Evolutionary conservation across 2,797 vertebrate genomes (phyloP).

Genomic region (Gymnoscopelus microlampas): DNA sequence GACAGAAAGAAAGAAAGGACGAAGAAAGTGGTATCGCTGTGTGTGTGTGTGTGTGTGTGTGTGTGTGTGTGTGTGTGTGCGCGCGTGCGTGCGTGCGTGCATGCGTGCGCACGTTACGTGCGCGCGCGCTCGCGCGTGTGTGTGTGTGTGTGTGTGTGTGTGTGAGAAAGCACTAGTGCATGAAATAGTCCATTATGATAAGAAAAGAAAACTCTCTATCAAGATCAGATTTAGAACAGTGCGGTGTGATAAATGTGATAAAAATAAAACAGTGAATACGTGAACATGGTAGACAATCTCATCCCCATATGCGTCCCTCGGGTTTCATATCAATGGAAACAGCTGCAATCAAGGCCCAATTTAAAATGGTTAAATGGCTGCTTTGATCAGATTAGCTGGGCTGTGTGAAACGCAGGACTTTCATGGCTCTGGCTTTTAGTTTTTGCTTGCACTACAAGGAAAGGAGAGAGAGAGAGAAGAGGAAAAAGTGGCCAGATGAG

Average conservation of each 20-base stretch:
- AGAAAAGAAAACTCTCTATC: constrained; percentile 79
- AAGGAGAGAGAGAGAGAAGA: background rate
- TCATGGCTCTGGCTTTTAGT: constrained; percentile 14
- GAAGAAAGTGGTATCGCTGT: background rate
- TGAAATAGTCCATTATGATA: constrained; percentile 81
- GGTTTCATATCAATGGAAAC: constrained; percentile 58
- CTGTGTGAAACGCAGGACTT: constrained; percentile 52
- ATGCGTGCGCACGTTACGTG: too few relatives aligned
- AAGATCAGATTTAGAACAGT: constrained; percentile 66
- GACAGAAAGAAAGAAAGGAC: background rate
- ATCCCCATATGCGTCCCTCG: constrained; percentile 53
- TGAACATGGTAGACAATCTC: constrained; percentile 47
- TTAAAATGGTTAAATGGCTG: constrained; percentile 51
- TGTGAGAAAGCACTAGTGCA: constrained; percentile 69
- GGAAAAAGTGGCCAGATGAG: background rate
- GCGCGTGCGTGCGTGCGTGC: too few relatives aligned
- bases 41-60: too few relatives aligned
- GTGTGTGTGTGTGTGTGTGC: too few relatives aligned
- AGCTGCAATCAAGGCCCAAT: constrained; percentile 45
- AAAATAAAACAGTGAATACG: constrained; percentile 59
- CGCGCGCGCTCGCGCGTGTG: too few relatives aligned
- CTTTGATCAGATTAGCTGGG: constrained; percentile 71
- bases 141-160: constrained; percentile 34
- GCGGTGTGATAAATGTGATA: constrained; percentile 71
- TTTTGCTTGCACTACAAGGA: background rate